Conservation (phyloP, 2,888 invertebrate species). For the Anthophora plumipes region DNA sequence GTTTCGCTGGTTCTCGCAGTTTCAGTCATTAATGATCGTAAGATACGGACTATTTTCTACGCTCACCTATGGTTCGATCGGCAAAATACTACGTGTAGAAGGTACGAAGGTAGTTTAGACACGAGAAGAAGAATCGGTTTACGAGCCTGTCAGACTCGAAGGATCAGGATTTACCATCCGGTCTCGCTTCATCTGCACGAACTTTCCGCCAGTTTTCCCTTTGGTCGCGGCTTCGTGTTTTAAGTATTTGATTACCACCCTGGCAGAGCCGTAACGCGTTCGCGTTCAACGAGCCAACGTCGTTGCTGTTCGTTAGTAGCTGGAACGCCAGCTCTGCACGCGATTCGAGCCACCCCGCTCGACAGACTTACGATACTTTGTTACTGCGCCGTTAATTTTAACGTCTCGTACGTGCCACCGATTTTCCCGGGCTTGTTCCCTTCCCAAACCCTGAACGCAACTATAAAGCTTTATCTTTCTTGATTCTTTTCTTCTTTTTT, state of each 20-base stretch:
- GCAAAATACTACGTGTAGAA: too few species aligned
- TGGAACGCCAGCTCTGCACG: slow-evolving; percentile 72
- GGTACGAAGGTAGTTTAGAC: too few species aligned
- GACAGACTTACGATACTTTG: slow-evolving; percentile 81
- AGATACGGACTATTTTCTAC: slow-evolving; percentile 49
- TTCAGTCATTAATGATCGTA: slow-evolving; percentile 23
- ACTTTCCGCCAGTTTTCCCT: slow-evolving; percentile 19
- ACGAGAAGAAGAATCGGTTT: slow-evolving; percentile 66
- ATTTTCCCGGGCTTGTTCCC: slow-evolving; percentile 75
- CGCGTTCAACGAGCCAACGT: slow-evolving; percentile 72
- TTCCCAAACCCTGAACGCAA: neutral
- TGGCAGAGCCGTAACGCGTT: slow-evolving; percentile 75
- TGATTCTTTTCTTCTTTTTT: neutral
- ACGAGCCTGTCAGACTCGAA: slow-evolving; percentile 71
- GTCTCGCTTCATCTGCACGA: slow-evolving; percentile 9
- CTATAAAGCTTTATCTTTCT: slow-evolving; percentile 6
- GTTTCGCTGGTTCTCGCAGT: slow-evolving; percentile 11
- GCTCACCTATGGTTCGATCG: neutral
- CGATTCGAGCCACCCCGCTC: slow-evolving; percentile 66
- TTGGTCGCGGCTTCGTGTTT: slow-evolving; percentile 64
- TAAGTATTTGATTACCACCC: slow-evolving; percentile 83
- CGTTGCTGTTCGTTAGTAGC: slow-evolving; percentile 61
- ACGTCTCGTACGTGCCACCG: slow-evolving; percentile 82
- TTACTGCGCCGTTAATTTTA: slow-evolving; percentile 84
- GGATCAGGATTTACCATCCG: slow-evolving; percentile 62